phyloP scores from a whole-genome alignment of 2,113 vertebrate genomes.

The Bos taurus region ARS-UCD2.0 NC_037346.1:57541501-57542000 shows the following conservation, averaged over 20 bases:
- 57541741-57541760: background rate
- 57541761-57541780: background rate
- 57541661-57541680: no score
- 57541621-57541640: background rate
- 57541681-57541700: no score
- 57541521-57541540: background rate
- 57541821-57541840: background rate
- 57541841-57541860: background rate
- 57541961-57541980: background rate
- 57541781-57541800: background rate
- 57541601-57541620: accelerated
- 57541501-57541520: background rate
- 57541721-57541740: background rate
- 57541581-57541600: background rate
- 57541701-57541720: background rate
- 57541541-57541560: background rate
- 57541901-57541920: background rate
- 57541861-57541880: accelerated
- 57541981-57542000: slow-evolving; percentile 21
- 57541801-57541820: background rate
- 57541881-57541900: background rate
- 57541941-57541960: background rate
- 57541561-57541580: background rate
- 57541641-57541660: background rate
- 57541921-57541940: background rate